Evolutionary conservation across 2,888 invertebrate genomes (phyloP), one percentile per base, ranked within the genome.

Genomic region (Nomada lathburiana): DNA sequence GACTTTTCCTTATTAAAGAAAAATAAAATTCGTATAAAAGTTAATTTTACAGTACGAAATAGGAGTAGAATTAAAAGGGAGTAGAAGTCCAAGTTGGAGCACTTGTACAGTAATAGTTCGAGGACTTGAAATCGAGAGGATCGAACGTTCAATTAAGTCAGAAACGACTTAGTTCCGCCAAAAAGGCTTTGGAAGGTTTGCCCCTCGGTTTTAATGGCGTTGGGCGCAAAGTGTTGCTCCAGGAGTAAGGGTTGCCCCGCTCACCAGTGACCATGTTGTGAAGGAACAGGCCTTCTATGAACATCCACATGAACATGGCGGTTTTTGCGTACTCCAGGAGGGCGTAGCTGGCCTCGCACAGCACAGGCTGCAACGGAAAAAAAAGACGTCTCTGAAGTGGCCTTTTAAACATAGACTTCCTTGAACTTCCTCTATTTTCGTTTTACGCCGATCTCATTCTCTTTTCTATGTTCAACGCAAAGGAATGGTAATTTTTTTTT

Each of bases 261-360:
- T 71, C 74, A 96, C 95, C 94, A 20, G 98, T 97, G 55, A 98
- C 96, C 93, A 98, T 96, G 84, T 96, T 97, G 93, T 98, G 97
- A 36, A 99, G 94, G 92, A 98, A 98, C 18, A 98, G 94, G 0
- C 98, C 99, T 93, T 99, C 99, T 71, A 98, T 97, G 90, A 99
- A 97, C 98, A 99, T 99, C 98, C 99, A 99, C 96, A 97, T 97
- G 92, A 98, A 99, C 96, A 98, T 98, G 0, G 97, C 97, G 0
- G 98, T 97, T 83, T 97, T 96, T 0, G 97, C 96, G 92, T 98
- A 99, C 92, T 99, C 99, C 85, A 99, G 94, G 0, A 98, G 93
- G 0, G 97, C 95, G 94, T 97, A 97, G 69, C 96, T 96, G 0
- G 95, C 94, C 92, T 98, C 97, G 92, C 98, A 98, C 0, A 98